Base-by-base conservation (phyloP, 2,888 invertebrate species). In the Morpho deidamia region DNA sequence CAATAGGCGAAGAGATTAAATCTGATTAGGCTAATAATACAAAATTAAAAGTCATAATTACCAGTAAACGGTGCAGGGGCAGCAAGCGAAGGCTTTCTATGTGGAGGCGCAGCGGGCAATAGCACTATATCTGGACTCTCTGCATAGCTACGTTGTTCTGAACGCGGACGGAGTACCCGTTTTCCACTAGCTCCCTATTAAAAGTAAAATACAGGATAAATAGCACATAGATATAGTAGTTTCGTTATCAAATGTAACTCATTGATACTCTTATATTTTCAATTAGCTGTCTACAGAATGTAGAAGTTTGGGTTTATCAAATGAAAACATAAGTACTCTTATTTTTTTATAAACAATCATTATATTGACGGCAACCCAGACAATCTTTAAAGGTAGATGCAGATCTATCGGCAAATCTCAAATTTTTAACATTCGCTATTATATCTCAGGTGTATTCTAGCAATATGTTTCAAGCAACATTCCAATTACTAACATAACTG, bases 111-210 rank as follows among this genome's bases (percentile, higher is more conserved):
- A 0, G 92, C 92, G 1, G 92, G 92, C 64, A 92, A 64, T 50
- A 92, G 66, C 33, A 92, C 92, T 61, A 92, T 92, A 60, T 95
- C 97, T 0, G 94, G 96, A 71, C 94, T 94, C 78, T 96, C 96
- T 0, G 95, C 96, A 79, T 96, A 96, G 69, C 95, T 96, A 68
- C 96, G 93, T 55, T 92, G 93, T 73, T 96, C 96, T 7, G 94
- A 95, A 53, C 96, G 92, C 7, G 96, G 96, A 60, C 96, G 92
- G 58, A 96, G 84, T 68, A 96, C 95, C 56, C 96, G 90, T 61
- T 96, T 83, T 9, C 90, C 90, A 42, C 82, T 78, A 14, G 87
- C 70, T 7, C 88, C 88, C 88, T 88, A 51, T 10, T 5, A 11
- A 37, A n/a, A 23, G 23, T 23, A 5, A 23, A 23, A 23, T n/a